Evolutionary conservation across 1,140 invertebrate genomes (phyloP), one percentile per base, ranked within the genome.

Genomic region (Drosophila nebulosa): DNA sequence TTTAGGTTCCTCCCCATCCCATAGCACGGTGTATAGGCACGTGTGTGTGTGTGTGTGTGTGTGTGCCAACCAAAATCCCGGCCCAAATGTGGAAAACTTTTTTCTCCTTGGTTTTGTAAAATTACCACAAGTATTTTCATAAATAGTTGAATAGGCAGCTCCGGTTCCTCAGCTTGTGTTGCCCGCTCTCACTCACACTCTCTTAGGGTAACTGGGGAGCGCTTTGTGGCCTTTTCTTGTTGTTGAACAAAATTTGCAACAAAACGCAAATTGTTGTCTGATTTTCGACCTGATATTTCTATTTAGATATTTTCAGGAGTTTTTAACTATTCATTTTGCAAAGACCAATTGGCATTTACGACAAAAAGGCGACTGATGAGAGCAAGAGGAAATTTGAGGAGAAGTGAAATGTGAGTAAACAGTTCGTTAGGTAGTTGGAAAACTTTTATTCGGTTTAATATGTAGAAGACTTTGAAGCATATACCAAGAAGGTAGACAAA

Each of bases 81-180:
- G 21, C 55, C 57, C 36, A 39, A 50, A 42, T 32, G 30, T 30
- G 56, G n/a, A 52, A 74, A 52, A 64, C 42, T 66, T 39, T 39
- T 50, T 39, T n/a, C 14, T 35, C 39, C 35, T 65, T 65, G 62
- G 69, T 55, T 60, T 12, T 16, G 57, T 39, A 56, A 70, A 88
- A 88, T 77, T 74, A 79, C 83, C 78, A 46, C 83, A 79, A 83
- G 72, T 78, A 88, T 88, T 88, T 88, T 89, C 75, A 88, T 88
- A 83, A 88, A 88, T 88, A 83, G 68, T 88, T 86, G 75, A 88
- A 88, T 86, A 88, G 74, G 73, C 66, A 74, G 67, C 78, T n/a
- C n/a, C n/a, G n/a, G n/a, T n/a, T n/a, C 72, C 68, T 75, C 71
- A 60, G 42, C 62, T 18, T n/a, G n/a, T n/a, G n/a, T n/a, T n/a